Evolutionary conservation across 2,888 invertebrate species (phyloP).

Genomic region (Leucophenga maculata): DNA sequence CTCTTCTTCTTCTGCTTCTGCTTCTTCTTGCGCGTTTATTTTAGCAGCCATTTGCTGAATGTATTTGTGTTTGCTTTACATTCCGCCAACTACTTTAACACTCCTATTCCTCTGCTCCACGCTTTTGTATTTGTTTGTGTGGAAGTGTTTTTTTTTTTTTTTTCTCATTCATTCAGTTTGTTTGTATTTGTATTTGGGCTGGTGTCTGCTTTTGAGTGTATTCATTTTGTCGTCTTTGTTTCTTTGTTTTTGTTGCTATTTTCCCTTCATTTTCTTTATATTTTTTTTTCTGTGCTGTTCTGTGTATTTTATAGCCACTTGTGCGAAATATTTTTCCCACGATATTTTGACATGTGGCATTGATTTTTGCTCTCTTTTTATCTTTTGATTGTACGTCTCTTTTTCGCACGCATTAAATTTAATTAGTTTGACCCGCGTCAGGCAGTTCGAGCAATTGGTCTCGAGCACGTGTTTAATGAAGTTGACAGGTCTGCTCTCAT

Average conservation of each 20-base stretch:
- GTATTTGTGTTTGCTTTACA: neutral
- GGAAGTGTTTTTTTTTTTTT: neutral
- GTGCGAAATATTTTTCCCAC: conserved; percentile 52
- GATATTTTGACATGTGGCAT: conserved; percentile 62
- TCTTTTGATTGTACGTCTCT: neutral
- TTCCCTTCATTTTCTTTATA: no score
- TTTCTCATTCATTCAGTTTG: neutral
- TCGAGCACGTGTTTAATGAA: no score
- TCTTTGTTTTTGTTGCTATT: conserved; percentile 12
- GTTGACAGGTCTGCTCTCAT: no score
- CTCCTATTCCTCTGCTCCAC: neutral
- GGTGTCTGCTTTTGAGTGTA: conserved; percentile 20
- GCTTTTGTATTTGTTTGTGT: neutral
- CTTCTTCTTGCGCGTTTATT: neutral
- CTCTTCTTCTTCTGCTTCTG: neutral
- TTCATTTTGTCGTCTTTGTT: neutral
- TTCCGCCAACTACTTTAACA: no score
- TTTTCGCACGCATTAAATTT: no score
- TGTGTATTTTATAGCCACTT: conserved; percentile 42
- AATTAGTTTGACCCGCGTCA: no score
- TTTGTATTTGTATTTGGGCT: conserved; percentile 15
- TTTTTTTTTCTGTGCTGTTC: conserved; percentile 10
- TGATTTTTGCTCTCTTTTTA: conserved; percentile 49
- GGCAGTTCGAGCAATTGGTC: no score
- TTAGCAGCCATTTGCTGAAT: neutral